Conservation (phyloP, 2,113 vertebrate genomes). For the Pomatostomus ruficeps region DNA sequence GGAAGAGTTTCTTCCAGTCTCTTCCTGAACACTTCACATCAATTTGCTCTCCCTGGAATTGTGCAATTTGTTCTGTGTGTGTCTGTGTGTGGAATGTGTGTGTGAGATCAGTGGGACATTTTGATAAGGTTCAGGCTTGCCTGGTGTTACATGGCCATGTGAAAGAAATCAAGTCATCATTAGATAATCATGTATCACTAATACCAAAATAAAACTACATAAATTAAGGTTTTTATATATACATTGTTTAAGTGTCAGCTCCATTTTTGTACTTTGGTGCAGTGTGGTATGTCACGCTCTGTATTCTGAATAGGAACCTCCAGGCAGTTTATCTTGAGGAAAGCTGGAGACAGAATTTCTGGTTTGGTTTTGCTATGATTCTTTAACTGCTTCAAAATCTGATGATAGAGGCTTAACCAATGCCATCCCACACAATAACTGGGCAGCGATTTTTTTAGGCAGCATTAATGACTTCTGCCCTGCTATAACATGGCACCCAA, state of each 20-base stretch:
- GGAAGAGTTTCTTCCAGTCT: background rate
- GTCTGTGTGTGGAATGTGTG: background rate
- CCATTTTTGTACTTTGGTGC: background rate
- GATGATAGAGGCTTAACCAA: background rate
- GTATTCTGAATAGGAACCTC: background rate
- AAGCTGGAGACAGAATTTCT: background rate
- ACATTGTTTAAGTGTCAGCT: background rate
- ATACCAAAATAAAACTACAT: background rate
- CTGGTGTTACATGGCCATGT: accelerated
- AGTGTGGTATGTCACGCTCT: accelerated
- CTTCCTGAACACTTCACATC: background rate
- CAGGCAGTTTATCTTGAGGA: background rate
- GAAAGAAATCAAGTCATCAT: background rate
- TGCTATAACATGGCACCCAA: background rate
- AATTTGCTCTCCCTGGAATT: background rate
- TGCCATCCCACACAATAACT: background rate
- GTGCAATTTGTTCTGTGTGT: background rate
- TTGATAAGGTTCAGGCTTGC: background rate
- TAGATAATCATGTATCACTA: background rate
- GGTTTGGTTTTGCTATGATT: background rate
- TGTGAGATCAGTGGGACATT: background rate
- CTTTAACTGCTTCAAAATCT: background rate
- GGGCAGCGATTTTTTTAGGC: background rate
- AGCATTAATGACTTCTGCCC: background rate
- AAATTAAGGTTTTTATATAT: accelerated